Base-by-base conservation (phyloP, 2,888 invertebrate species). In the Stenichneumon culpator region DNA sequence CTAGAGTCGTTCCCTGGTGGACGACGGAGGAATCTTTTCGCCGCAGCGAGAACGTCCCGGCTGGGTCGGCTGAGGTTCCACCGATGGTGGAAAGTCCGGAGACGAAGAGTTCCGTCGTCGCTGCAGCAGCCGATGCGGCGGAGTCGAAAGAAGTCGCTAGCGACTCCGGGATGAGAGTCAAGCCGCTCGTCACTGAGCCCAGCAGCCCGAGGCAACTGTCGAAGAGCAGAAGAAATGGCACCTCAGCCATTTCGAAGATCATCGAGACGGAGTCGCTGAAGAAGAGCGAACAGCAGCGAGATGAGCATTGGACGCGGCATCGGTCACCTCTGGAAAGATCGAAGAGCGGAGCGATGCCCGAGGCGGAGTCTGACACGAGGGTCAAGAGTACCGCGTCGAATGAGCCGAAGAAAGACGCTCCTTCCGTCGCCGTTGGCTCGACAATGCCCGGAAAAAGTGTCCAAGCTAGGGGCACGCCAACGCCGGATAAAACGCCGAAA, bases 1-100 rank as follows among this genome's bases (percentile, higher is more conserved):
- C 72, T 0, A 86, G 73, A 50, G 65, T 79, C 25, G 65, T 87
- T 1, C 87, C 87, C 25, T 87, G 87, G 87, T 87, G 87, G 87
- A 86, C 87, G 6, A 83, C 85, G 25, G 75, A 67, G 11, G 86
- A 87, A 44, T 87, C 87, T n/a, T 87, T 86, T 72, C 81, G 82
- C n/a, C 65, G 54, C 44, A 74, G 73, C 52, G 83, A 81, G n/a
- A 65, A 14, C 11, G 25, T 67, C 32, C 3, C 65, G 0, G 54
- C 44, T 69, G 32, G 54, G 44, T 70, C 79, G 47, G 52, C 22
- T n/a, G 52, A 52, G 54, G 14, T 57, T 22, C 6, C 44, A 28
- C 11, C 11, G 3, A 22, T 50, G 32, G 19, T n/a, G 11, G 50
- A 44, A 47, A 60, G n/a, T n/a, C 7, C 25, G 0, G 65, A 28